Percentiles rank a stretch among this genome's conserved stretches.
Evolutionary conservation across 2,888 invertebrate species (phyloP).

Genomic region (Hemicrepidius hirtus): DNA sequence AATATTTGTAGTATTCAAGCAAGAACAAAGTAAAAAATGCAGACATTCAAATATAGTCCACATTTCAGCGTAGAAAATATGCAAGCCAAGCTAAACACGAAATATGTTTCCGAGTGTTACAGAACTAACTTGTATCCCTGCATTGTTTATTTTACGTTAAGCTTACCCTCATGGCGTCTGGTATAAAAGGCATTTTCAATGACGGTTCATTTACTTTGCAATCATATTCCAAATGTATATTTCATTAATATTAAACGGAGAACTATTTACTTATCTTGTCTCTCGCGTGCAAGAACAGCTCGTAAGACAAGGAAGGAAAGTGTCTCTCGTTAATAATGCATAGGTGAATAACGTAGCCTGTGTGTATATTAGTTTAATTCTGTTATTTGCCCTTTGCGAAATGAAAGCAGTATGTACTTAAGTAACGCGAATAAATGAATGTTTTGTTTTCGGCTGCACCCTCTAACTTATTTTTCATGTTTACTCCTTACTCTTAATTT

Average conservation of each 20-base stretch:
- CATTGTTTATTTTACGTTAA: constrained; percentile 29
- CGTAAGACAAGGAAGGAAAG: constrained; percentile 32
- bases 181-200: constrained; percentile 46
- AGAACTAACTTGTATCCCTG: constrained; percentile 1
- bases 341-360: constrained; percentile 45
- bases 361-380: constrained; percentile 49
- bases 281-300: background rate
- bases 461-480: constrained; percentile 12
- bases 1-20: constrained; percentile 6
- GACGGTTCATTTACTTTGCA: constrained; percentile 48
- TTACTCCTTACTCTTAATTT: constrained; percentile 30
- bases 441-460: constrained; percentile 45
- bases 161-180: constrained; percentile 17
- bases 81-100: constrained; percentile 19
- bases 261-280: constrained; percentile 43
- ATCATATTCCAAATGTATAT: constrained; percentile 49
- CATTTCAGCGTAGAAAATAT: constrained; percentile 23
- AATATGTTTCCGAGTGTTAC: constrained; percentile 15
- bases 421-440: constrained; percentile 48
- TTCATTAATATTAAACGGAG: constrained; percentile 50
- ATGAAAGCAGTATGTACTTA: constrained; percentile 49
- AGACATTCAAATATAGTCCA: constrained; percentile 21
- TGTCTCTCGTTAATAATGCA: constrained; percentile 46
- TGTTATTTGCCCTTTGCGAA: constrained; percentile 48
- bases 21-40: constrained; percentile 13